Base-by-base conservation (phyloP, 2,888 invertebrate species). In the Nemotelus pantherinus region DNA sequence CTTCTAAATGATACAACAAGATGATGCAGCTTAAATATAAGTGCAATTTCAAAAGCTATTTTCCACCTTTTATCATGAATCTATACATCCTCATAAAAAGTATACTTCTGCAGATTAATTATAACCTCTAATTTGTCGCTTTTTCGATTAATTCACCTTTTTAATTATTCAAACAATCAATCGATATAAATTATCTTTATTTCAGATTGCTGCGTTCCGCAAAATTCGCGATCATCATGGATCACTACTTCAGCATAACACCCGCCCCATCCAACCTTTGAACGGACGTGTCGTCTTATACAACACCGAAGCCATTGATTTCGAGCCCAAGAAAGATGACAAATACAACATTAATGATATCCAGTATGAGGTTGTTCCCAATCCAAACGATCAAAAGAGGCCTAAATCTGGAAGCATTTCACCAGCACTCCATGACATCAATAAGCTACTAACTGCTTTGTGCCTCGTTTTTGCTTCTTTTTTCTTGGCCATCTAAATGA, bases 221-320 rank as follows among this genome's bases (percentile, higher is more conserved):
- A 89, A 90, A 80, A 87, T 95, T 57, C 89, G 90, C 72, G 90
- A 91, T 2, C 87, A 89, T 7, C 90, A 91, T 74, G 94, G 93
- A 2, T 89, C 89, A 81, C 83, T 84, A 41, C 88, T 96, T 80
- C 92, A 91, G 0, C 94, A 94, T 84, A 96, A 96, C 86, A 94
- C 93, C 85, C 90, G 96, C 10, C 95, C 95, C 0, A 91, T 93
- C 50, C 94, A 95, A 83, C 93, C 94, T 0, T 88, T 94, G 1
- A 92, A 93, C 48, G 92, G 93, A 82, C 89, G 95, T 81, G 87
- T 88, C 0, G 90, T 93, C 0, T 91, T 60, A 7, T 74, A 25
- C 41, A 74, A 74, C n/a, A 74, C 63, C 83, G 74, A 74, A 47
- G 7, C 45, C 7, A 60, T 63, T 6, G 41, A 60, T 48, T 63